phyloP scores from a whole-genome alignment of 1,140 invertebrate genomes.

The Eumaeus atala region DNA sequence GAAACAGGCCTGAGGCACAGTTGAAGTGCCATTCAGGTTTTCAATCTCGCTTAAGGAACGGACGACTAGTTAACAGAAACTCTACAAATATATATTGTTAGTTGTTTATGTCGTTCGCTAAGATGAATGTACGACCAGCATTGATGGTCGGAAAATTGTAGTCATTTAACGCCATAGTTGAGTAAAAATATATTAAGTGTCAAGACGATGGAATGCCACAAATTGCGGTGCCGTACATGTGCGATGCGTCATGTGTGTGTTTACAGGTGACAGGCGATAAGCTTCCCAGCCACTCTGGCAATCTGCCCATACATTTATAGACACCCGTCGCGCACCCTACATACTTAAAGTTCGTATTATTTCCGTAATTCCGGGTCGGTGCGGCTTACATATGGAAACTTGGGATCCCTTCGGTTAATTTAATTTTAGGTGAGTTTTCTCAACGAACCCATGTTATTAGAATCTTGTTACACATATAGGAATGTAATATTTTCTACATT shows the following conservation, averaged over 20 bases:
- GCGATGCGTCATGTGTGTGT: constrained; percentile 17
- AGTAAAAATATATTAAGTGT: background rate
- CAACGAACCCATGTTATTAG: too few species aligned
- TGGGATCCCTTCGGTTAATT: too few species aligned
- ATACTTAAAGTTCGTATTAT: background rate
- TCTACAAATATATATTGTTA: too few species aligned
- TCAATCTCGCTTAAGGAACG: too few species aligned
- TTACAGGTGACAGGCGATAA: constrained; percentile 40
- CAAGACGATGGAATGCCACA: background rate
- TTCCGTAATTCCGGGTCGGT: background rate
- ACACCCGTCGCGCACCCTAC: constrained; percentile 12
- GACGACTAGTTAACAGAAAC: too few species aligned
- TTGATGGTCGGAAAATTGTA: background rate
- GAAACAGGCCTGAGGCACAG: too few species aligned
- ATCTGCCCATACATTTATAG: constrained; percentile 60
- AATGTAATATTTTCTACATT: too few species aligned
- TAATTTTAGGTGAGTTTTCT: too few species aligned
- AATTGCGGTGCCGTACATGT: background rate
- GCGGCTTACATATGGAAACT: too few species aligned
- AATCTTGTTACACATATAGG: too few species aligned
- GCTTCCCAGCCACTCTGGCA: constrained; percentile 46
- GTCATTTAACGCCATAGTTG: too few species aligned
- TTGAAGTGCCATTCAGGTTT: too few species aligned
- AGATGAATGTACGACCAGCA: background rate
- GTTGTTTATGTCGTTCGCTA: background rate